Conservation (phyloP, 2,888 invertebrate genomes). For the Tipula helvola region DNA sequence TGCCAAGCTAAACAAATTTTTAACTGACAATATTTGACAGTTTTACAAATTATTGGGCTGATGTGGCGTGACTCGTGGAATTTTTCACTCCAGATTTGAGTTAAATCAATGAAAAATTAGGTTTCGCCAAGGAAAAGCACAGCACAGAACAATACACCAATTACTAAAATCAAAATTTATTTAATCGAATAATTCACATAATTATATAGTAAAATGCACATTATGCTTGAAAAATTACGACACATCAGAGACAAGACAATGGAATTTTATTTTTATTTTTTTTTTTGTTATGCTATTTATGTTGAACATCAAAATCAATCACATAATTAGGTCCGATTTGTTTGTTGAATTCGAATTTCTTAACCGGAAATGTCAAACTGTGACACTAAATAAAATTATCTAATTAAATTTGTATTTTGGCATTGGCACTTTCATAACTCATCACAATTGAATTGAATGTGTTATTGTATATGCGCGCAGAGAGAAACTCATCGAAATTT, state of each 20-base stretch:
- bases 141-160: neutral
- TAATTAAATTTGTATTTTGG: neutral
- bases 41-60: too few species aligned
- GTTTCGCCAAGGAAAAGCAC: neutral
- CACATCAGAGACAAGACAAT: neutral
- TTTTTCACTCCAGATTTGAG: too few species aligned
- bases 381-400: neutral
- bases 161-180: neutral
- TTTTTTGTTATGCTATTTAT: neutral
- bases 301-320: neutral
- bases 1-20: too few species aligned
- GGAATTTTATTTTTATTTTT: too few species aligned
- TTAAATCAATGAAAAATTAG: neutral
- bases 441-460: neutral
- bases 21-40: too few species aligned
- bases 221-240: neutral
- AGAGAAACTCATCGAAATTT: neutral
- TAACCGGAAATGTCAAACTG: neutral
- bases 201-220: neutral
- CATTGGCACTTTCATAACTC: neutral
- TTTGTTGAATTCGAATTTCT: neutral
- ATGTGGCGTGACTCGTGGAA: too few species aligned
- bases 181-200: neutral
- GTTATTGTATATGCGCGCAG: neutral
- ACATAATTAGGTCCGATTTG: neutral